Percentiles rank a stretch among this genome's conserved stretches.
These are phyloP conservation scores for Cavia porcellus DNA, from an alignment of 2,113 vertebrate species.

Conservation along the genomic window DNA sequence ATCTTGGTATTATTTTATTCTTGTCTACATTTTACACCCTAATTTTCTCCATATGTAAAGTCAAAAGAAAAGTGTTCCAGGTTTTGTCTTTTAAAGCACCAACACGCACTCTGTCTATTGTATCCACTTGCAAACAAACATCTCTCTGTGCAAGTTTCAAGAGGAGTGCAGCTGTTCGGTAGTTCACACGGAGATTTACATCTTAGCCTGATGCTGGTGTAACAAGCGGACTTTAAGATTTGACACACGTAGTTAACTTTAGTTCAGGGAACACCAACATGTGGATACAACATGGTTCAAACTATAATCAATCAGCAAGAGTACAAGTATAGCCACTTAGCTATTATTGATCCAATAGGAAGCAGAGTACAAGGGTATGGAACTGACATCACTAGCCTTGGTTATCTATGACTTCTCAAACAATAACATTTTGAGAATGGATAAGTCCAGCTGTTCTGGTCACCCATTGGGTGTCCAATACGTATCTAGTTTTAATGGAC, in stretches of 20 bases:
- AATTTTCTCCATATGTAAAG: background rate
- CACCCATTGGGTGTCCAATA: background rate
- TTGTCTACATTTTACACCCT: background rate
- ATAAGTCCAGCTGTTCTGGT: background rate
- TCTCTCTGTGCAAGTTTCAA: background rate
- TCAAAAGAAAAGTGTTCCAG: background rate
- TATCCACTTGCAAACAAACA: background rate
- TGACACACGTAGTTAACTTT: conserved; percentile 34
- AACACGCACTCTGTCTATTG: rapidly evolving
- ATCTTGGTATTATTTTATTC: too few relatives aligned
- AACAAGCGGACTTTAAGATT: background rate
- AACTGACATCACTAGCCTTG: background rate
- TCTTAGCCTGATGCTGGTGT: background rate
- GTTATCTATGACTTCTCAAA: background rate
- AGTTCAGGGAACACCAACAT: background rate
- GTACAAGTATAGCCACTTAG: background rate
- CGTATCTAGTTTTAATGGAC: background rate
- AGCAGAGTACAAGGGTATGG: background rate
- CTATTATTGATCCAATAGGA: background rate
- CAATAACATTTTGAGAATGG: background rate
- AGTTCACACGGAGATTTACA: conserved; percentile 12
- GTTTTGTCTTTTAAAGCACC: background rate
- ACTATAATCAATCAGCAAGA: background rate
- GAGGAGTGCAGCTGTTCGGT: background rate
- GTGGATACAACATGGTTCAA: background rate